Base-by-base conservation (phyloP, 2,113 vertebrate species). In the Trogon melanurus region DNA sequence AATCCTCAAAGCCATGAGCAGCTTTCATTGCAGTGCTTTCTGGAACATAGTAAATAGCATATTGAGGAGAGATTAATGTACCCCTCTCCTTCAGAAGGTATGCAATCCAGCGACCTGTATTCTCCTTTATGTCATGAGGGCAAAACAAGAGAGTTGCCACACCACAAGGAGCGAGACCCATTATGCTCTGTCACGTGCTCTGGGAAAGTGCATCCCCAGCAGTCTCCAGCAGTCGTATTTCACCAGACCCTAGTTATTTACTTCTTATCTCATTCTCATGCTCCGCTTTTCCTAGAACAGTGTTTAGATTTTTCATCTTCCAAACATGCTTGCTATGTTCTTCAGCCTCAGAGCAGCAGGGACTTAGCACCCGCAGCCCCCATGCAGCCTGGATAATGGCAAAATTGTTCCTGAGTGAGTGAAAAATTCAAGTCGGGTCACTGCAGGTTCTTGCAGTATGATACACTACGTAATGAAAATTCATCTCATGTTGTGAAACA, bases 401-500 rank as follows among this genome's bases (percentile, higher is more conserved):
- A 48, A 85, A 86, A 91, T 88, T 70, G 57, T 53, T 79, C 18
- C 73, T 84, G 71, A 87, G 89, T n/a, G 64, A 48, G 60, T 84
- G 74, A 95, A 96, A 95, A 95, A 81, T 91, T 82, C 79, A 74
- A 88, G 78, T 83, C 61, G 56, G 94, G 78, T 81, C 87, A 93
- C 38, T 66, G 62, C 50, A 88, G n/a, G 65, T 89, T 80, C 76
- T 91, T 86, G 44, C 73, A 91, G 88, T 48, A 56, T 61, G 83
- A 88, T 92, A 84, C 17, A 32, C 73, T 79, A 80, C 73, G 12
- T 79, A 93, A 96, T 95, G 85, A 95, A 95, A 95, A 97, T 93
- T 96, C 94, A 92, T 93, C 79, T 95, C 91, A 80, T 94, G 95
- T 94, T 95, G 78, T 95, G 90, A 96, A 97, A 96, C 84, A 93